A percentile compares a stretch with the other conserved stretches of the same genome.
These are phyloP conservation scores for Pogonomyrmex barbatus DNA, from an alignment of 1,140 invertebrate genomes.

Conservation along the genomic window DNA sequence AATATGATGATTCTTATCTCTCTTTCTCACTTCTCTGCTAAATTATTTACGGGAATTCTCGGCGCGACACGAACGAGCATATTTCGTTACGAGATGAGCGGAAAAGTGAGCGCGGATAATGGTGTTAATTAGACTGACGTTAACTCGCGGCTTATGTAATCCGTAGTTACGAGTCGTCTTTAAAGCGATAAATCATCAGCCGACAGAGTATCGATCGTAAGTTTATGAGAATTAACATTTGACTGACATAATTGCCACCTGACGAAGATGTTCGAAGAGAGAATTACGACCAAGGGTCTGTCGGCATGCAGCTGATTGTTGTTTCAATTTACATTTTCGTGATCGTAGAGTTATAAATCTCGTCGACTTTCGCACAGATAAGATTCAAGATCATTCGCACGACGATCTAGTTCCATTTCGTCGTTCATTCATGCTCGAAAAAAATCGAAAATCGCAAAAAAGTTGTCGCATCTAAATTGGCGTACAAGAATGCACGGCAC, in stretches of 20 bases:
- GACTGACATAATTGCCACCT: constrained; percentile 66
- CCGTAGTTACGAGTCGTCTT: constrained; percentile 36
- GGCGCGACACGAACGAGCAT: neutral
- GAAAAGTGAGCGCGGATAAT: constrained; percentile 54
- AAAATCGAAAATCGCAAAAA: constrained; percentile 44
- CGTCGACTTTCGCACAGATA: constrained; percentile 27
- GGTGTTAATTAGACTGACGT: constrained; percentile 42
- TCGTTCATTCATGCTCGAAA: neutral
- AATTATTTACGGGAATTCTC: neutral
- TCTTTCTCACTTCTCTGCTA: neutral
- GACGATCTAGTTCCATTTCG: neutral
- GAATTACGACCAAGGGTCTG: constrained; percentile 61
- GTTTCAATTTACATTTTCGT: constrained; percentile 72
- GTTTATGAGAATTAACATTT: constrained; percentile 21
- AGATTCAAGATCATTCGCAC: constrained; percentile 38
- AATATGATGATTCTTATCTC: neutral
- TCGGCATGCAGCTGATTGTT: constrained; percentile 58
- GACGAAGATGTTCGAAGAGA: constrained; percentile 65
- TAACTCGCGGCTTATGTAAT: constrained; percentile 25
- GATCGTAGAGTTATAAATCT: constrained; percentile 49
- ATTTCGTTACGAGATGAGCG: constrained; percentile 30
- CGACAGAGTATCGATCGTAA: constrained; percentile 36
- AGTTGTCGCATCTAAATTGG: constrained; percentile 44
- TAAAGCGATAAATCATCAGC: constrained; percentile 46
- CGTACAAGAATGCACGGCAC: neutral